Evolutionary conservation across 2,797 vertebrate species (phyloP).

Genomic region (Phoebastria nigripes): DNA sequence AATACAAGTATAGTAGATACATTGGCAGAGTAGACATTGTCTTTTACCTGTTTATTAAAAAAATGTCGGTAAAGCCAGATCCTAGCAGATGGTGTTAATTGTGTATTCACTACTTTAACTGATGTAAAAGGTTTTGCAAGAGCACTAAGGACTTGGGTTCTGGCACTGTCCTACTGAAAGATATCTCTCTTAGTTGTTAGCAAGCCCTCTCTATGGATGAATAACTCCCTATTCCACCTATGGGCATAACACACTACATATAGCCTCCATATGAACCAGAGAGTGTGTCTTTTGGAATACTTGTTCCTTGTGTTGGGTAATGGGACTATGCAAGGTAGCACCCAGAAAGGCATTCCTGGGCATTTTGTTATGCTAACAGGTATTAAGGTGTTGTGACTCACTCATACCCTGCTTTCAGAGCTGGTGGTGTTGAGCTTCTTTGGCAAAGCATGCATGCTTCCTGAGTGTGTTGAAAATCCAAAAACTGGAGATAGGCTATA

Average conservation of each 20-base stretch:
- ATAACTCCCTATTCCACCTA: not conserved
- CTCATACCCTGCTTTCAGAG: not conserved
- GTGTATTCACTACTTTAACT: not conserved
- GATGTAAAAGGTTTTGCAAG: not conserved
- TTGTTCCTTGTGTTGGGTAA: not conserved
- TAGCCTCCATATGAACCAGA: not conserved
- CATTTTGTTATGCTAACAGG: not conserved
- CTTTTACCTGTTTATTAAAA: not conserved
- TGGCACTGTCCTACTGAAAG: not conserved
- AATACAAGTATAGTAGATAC: not conserved
- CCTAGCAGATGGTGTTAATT: not conserved
- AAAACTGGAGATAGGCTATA: not conserved
- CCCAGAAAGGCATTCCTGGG: not conserved
- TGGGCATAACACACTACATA: not conserved
- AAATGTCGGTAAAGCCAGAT: not conserved
- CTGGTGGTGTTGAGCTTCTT: not conserved
- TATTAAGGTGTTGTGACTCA: not conserved
- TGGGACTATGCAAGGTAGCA: not conserved
- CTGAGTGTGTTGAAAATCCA: not conserved
- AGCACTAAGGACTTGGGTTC: not conserved
- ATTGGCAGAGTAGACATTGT: not conserved
- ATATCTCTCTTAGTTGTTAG: not conserved
- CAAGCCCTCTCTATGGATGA: not conserved
- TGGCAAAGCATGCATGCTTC: not conserved
- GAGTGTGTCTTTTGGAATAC: not conserved